Percentiles rank a stretch among this genome's conserved stretches.
These are phyloP conservation scores for Sylvia atricapilla DNA, from an alignment of 2,113 vertebrate genomes.

Conservation along the genomic window DNA sequence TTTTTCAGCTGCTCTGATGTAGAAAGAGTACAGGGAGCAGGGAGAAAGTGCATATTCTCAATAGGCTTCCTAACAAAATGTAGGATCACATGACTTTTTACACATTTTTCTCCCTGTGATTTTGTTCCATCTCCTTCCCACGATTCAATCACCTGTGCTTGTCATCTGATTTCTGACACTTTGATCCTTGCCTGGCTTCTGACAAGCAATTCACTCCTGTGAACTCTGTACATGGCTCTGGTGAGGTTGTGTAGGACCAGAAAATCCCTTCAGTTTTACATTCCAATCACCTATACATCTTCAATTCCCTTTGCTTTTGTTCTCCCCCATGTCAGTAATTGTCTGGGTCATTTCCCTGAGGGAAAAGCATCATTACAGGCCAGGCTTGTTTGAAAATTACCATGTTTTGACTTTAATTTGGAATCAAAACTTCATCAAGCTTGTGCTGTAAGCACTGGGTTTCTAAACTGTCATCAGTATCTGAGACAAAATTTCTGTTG, in stretches of 20 bases:
- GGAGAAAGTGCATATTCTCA: neutral
- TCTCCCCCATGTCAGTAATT: neutral
- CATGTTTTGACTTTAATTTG: neutral
- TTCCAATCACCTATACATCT: neutral
- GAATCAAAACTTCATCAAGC: neutral
- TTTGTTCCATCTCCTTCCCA: neutral
- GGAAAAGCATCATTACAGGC: neutral
- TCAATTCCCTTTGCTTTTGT: neutral
- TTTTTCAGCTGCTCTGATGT: neutral
- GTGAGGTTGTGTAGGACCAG: neutral
- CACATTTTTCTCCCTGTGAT: neutral
- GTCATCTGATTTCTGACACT: neutral
- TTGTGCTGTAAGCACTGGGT: neutral
- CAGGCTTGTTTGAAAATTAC: neutral
- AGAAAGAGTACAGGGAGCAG: neutral
- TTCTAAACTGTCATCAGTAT: neutral
- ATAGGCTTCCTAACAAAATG: neutral
- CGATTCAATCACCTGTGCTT: neutral
- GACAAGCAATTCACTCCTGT: constrained; percentile 15
- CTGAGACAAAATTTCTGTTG: neutral
- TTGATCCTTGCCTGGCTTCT: neutral
- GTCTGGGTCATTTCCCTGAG: neutral
- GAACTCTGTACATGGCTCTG: neutral
- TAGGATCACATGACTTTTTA: neutral
- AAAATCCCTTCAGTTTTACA: neutral